phyloP scores from a whole-genome alignment of 2,888 invertebrate genomes.

The Entomobrya multifasciata region DNA sequence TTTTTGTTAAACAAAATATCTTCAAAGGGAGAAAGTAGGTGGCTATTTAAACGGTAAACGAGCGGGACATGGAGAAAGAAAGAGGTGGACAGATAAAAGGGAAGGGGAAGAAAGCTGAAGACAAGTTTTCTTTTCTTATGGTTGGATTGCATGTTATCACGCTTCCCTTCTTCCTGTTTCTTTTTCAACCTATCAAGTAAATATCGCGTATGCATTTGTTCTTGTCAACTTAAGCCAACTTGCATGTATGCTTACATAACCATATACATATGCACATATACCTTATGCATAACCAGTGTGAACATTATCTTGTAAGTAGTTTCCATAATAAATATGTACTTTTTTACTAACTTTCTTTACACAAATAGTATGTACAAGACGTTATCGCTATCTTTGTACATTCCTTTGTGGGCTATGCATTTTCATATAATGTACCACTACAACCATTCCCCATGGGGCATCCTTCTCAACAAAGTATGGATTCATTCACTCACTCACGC shows the following conservation, averaged over 20 bases:
- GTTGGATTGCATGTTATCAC: slow-evolving; percentile 37
- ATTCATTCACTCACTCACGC: slow-evolving; percentile 27
- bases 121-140: slow-evolving; percentile 14
- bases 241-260: neutral
- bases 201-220: slow-evolving; percentile 28
- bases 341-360: neutral
- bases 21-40: neutral
- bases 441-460: slow-evolving; percentile 31
- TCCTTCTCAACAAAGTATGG: neutral
- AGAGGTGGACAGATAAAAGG: slow-evolving; percentile 4
- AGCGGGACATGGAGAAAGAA: neutral
- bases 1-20: slow-evolving; percentile 18
- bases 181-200: neutral
- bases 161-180: slow-evolving; percentile 32
- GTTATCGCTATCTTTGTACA: slow-evolving; percentile 1
- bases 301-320: slow-evolving; percentile 12
- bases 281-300: neutral
- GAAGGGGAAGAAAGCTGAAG: slow-evolving; percentile 11
- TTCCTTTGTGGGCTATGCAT: slow-evolving; percentile 26
- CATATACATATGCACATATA: neutral
- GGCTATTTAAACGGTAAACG: slow-evolving; percentile 4
- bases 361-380: too few relatives aligned
- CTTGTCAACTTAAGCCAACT: slow-evolving; percentile 43
- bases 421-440: slow-evolving; percentile 27
- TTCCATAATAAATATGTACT: neutral